Evolutionary conservation across 2,113 vertebrate genomes (phyloP).

Genomic region (Paracanthobrama guichenoti): DNA sequence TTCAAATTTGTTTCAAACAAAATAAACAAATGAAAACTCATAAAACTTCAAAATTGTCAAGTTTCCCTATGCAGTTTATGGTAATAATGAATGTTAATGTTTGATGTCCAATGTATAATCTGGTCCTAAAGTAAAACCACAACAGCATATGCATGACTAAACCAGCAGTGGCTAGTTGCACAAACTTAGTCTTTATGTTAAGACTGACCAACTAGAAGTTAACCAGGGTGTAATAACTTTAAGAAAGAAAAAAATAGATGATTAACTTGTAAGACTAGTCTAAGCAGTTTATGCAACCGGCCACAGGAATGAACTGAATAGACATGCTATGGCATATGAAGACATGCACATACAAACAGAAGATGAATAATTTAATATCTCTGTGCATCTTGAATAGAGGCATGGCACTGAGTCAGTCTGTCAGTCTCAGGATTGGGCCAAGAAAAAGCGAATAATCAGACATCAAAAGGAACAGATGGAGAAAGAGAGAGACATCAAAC

Average conservation of each 20-base stretch:
- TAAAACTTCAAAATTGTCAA: background rate
- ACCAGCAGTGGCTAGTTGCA: background rate
- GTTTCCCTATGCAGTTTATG: background rate
- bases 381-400: constrained; percentile 32
- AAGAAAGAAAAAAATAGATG: no score
- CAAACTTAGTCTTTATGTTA: no score
- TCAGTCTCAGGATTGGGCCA: constrained; percentile 1
- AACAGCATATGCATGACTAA: background rate
- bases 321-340: background rate
- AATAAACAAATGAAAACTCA: background rate
- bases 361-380: constrained; percentile 32
- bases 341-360: background rate
- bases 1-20: no score
- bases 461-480: background rate
- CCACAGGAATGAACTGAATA: background rate
- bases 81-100: background rate
- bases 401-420: constrained; percentile 12
- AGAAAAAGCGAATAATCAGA: constrained; percentile 1
- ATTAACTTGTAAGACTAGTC: no score
- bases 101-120: background rate
- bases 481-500: constrained; percentile 69
- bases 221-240: no score
- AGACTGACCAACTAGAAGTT: no score
- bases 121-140: background rate
- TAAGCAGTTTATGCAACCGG: no score